Evolutionary conservation across 2,113 vertebrate genomes (phyloP), one percentile per base, ranked within the genome.

Genomic region (Panthera tigris): DNA sequence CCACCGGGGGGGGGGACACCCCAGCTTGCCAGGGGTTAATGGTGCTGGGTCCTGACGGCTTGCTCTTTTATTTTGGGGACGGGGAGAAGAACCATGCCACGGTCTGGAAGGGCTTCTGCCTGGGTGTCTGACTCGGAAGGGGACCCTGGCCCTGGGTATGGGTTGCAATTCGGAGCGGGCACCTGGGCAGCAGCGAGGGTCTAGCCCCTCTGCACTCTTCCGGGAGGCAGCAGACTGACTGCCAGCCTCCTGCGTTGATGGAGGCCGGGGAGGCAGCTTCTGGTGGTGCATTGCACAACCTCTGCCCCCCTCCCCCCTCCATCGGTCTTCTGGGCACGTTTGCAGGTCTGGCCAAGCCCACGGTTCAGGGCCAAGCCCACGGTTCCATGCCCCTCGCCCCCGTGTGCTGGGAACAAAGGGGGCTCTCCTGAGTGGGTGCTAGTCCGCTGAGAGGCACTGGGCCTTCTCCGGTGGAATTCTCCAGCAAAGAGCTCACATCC

Each of bases 221-320:
- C 96, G 78, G 97, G 98, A 98, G 98, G 97, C 96, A 95, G 98
- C 94, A 74, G 97, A 94, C 79, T 15, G 97, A 97, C 96, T 66
- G 93, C 95, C 97, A 83, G 88, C 95, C 97, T 97, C 89, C 57
- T 66, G 96, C 65, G 78, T 84, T 82, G 98, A 97, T 91, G 80
- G 88, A 98, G 91, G 98, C 96, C 81, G 45, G 94, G 97, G 95
- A 98, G 79, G 81, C 97, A 93, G 98, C 92, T 97, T 80, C 61
- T 29, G 5, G 85, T 98, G 98, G 98, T 98, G 98, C 99, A 98
- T 97, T 98, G 98, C 98, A 98, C 98, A 98, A 98, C 96, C 94
- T 95, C 55, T 41, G 65, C 86, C 41, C 41, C 50, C 0, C 57
- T 94, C 0, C 27, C 76, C 95, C 81, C 0, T 65, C 84, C 41